Conservation (phyloP, 2,888 invertebrate genomes). For the Cylindroiulus punctatus region DNA sequence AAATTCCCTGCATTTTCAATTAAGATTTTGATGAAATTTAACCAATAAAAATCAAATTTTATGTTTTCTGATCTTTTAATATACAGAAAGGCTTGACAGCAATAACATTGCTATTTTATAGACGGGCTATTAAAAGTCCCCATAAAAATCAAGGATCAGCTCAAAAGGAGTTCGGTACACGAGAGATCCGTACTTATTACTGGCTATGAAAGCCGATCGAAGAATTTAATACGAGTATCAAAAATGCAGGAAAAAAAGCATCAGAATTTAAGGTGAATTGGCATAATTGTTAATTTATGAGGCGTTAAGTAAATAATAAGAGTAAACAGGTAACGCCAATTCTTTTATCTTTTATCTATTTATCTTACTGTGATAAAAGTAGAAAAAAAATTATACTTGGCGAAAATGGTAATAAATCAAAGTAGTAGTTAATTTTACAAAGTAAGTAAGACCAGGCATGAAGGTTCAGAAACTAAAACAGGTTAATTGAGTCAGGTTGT, state of each 20-base stretch:
- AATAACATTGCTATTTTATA: background rate
- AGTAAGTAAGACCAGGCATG: background rate
- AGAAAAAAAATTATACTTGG: background rate
- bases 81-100: conserved; percentile 50
- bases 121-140: background rate
- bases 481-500: background rate
- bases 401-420: background rate
- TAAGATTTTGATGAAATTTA: conserved; percentile 30
- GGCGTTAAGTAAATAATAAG: background rate
- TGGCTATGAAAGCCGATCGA: background rate
- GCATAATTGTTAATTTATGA: background rate
- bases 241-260: conserved; percentile 2
- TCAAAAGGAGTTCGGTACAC: background rate
- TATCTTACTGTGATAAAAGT: background rate
- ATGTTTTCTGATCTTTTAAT: background rate
- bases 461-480: background rate
- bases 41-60: background rate
- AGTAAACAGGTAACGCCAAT: conserved; percentile 16
- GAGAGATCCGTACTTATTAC: too few species aligned
- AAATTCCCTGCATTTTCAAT: conserved; percentile 51
- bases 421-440: background rate
- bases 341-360: background rate
- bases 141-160: background rate
- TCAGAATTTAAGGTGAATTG: background rate
- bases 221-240: background rate